phyloP scores from a whole-genome alignment of 2,888 invertebrate genomes.

The Kryphioiulus occultus region DNA sequence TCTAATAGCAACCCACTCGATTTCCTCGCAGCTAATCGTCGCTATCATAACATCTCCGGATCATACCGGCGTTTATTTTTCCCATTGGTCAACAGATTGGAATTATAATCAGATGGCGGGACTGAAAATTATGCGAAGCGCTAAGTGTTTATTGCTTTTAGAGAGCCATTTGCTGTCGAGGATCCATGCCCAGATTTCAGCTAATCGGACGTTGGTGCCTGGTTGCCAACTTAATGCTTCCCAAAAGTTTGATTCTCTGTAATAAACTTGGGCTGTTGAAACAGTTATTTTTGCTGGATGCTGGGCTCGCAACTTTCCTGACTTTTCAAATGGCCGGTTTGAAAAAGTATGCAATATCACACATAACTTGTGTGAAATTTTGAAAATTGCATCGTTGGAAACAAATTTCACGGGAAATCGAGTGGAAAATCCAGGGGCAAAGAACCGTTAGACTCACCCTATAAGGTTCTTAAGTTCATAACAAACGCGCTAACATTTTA shows the following conservation, averaged over 20 bases:
- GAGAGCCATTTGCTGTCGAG: neutral
- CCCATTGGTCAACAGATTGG: constrained; percentile 2
- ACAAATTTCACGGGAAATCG: no score
- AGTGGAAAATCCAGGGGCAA: no score
- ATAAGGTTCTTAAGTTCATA: no score
- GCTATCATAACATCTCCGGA: neutral
- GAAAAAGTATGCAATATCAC: no score
- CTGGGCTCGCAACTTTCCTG: neutral
- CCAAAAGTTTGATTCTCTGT: no score
- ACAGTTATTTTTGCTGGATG: no score
- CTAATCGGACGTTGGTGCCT: neutral
- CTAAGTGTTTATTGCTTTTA: constrained; percentile 21
- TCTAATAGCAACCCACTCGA: neutral
- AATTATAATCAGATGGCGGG: neutral
- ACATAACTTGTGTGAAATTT: no score
- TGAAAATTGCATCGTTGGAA: no score
- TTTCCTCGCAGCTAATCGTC: neutral
- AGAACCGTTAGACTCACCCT: no score
- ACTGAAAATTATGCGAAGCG: neutral
- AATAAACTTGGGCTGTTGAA: neutral
- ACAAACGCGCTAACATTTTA: no score
- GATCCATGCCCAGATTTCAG: neutral
- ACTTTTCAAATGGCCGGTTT: neutral
- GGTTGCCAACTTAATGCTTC: neutral
- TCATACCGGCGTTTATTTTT: neutral